Evolutionary conservation across 2,797 vertebrate species (phyloP).

Genomic region (Crocidura indochinensis): DNA sequence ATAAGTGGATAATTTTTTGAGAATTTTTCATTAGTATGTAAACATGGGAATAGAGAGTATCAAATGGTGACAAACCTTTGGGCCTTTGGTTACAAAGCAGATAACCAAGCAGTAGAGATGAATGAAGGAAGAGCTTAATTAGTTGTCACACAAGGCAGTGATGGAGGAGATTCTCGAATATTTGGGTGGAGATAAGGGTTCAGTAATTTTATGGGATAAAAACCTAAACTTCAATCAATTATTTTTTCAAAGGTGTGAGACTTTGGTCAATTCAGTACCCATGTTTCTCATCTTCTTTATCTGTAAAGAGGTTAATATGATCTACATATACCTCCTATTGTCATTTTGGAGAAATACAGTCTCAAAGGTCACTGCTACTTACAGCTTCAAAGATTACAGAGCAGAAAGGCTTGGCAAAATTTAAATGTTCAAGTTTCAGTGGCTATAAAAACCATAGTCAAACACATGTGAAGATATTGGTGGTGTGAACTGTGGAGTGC

Average conservation of each 20-base stretch:
- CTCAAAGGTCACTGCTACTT: neutral
- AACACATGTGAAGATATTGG: neutral
- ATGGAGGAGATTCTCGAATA: too few species aligned
- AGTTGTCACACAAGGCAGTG: too few species aligned
- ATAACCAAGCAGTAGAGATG: too few species aligned
- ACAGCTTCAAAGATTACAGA: neutral
- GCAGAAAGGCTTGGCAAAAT: neutral
- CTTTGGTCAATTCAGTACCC: neutral
- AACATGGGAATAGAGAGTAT: too few species aligned
- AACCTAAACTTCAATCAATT: too few species aligned
- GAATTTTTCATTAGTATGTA: neutral
- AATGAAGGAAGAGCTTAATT: too few species aligned
- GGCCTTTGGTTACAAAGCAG: too few species aligned
- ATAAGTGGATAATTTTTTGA: too few species aligned
- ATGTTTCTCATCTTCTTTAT: constrained; percentile 44
- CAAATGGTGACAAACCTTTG: too few species aligned
- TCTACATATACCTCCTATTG: neutral
- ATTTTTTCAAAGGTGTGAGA: too few species aligned
- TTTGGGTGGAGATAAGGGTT: too few species aligned
- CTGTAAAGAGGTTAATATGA: neutral
- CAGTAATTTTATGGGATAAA: neutral
- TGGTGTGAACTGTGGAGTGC: neutral
- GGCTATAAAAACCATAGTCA: constrained; percentile 1
- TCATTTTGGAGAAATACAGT: neutral
- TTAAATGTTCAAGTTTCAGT: neutral